phyloP scores from a whole-genome alignment of 2,797 vertebrate species.

The Acropternis orthonyx region DNA sequence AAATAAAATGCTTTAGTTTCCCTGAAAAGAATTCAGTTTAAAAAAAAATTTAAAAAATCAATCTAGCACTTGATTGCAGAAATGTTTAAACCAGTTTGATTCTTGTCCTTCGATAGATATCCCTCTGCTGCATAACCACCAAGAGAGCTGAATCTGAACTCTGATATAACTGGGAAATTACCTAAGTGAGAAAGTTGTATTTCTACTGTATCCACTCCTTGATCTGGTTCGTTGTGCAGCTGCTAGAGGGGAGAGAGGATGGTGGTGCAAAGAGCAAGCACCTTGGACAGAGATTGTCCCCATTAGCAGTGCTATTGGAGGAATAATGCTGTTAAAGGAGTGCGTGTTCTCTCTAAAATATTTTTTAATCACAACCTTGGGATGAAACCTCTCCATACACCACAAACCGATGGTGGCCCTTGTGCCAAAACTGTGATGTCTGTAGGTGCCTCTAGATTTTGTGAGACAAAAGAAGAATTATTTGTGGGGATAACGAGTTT shows the following conservation, averaged over 20 bases:
- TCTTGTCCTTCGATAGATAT: background rate
- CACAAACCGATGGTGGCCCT: background rate
- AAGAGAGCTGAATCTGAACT: background rate
- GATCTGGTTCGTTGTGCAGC: accelerated
- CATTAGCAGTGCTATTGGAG: background rate
- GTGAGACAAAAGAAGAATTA: background rate
- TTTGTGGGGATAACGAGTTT: background rate
- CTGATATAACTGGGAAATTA: background rate
- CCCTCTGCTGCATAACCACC: background rate
- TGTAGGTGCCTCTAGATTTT: background rate
- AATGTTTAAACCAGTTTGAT: background rate
- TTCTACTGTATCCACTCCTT: background rate
- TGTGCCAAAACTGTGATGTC: background rate
- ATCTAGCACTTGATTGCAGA: background rate
- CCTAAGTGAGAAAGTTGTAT: background rate
- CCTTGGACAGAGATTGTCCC: conserved; percentile 57
- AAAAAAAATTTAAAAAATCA: background rate
- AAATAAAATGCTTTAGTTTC: background rate
- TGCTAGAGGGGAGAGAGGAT: background rate
- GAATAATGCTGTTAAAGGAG: background rate
- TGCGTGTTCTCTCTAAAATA: accelerated
- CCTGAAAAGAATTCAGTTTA: background rate
- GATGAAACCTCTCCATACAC: background rate
- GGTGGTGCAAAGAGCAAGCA: background rate
- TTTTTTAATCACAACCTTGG: background rate